Evolutionary conservation across 2,797 vertebrate species (phyloP), one percentile per base, ranked within the genome.

Genomic region (Pangasius macronema): DNA sequence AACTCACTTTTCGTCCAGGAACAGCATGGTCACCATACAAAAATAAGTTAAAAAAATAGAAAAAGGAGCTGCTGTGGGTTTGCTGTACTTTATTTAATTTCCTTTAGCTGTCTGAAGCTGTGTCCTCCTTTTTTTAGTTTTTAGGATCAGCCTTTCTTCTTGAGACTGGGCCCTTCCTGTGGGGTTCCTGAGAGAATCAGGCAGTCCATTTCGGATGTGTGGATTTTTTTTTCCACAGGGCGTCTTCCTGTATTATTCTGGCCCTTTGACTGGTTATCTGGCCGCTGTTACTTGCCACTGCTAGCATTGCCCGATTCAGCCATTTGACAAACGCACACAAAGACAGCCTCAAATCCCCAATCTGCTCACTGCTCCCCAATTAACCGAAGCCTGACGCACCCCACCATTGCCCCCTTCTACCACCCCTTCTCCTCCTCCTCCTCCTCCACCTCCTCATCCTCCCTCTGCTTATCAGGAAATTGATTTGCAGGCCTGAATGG

Each of bases 351-450:
- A 89, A 87, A 88, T 90, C 80, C 86, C 77, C 89, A 86, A 89
- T 89, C 89, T 89, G 85, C 87, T 91, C 93, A 92, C 94, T 93
- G 93, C 92, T 91, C 89, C 93, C 93, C 86, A 89, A 85, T 94
- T 92, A 93, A 67, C 75, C 33, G 70, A 75, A 83, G 84, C 87
- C 86, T 57, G 68, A 79, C 20, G 49, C 84, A 84, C 83, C 84
- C 82, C 80, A 51, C 86, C 90, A 92, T 88, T 89, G 91, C 89
- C 93, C 93, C 93, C 93, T 92, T 93, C 92, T 92, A 91, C 93
- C 88, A 92, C 93, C 92, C 92, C 89, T 88, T 90, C 89, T 91
- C 88, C 89, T 90, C 51, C 89, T 90, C 61, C 87, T 46, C 39
- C 30, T 39, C 79, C 87, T 91, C 90, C 88, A 86, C 55, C 81